Evolutionary conservation across 1,140 invertebrate genomes (phyloP).

Genomic region (Pseudomyrmex pallidus): DNA sequence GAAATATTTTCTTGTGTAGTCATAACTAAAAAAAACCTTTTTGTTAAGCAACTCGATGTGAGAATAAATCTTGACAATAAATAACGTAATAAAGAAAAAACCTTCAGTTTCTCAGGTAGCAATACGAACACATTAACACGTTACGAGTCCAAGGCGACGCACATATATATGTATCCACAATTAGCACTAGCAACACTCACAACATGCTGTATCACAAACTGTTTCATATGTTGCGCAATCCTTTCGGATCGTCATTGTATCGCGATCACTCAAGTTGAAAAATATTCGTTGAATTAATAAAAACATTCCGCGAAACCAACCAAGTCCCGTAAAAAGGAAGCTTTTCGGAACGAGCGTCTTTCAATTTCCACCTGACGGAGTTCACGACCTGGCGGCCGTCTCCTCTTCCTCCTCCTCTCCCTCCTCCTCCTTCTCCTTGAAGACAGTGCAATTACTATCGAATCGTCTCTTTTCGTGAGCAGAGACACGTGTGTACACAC

Average conservation of each 20-base stretch:
- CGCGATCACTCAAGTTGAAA: not conserved
- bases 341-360: not conserved
- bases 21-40: not conserved
- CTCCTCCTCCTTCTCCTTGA: not conserved
- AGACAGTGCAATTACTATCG: constrained; percentile 50
- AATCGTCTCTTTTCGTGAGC: constrained; percentile 25
- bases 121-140: constrained; percentile 30
- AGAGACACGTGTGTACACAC: constrained; percentile 41
- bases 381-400: not conserved
- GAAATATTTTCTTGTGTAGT: not conserved
- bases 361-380: constrained; percentile 25
- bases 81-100: constrained; percentile 24
- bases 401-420: no score
- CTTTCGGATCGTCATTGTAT: not conserved
- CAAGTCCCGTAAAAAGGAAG: not conserved
- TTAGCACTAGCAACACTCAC: constrained; percentile 23
- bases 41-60: not conserved
- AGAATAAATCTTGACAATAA: not conserved
- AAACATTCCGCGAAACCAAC: not conserved
- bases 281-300: not conserved
- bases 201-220: not conserved
- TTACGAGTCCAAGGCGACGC: constrained; percentile 10
- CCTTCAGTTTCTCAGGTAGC: constrained; percentile 5
- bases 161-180: not conserved
- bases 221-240: not conserved